phyloP scores from a whole-genome alignment of 1,140 invertebrate genomes.

The Onthophagus taurus region DNA sequence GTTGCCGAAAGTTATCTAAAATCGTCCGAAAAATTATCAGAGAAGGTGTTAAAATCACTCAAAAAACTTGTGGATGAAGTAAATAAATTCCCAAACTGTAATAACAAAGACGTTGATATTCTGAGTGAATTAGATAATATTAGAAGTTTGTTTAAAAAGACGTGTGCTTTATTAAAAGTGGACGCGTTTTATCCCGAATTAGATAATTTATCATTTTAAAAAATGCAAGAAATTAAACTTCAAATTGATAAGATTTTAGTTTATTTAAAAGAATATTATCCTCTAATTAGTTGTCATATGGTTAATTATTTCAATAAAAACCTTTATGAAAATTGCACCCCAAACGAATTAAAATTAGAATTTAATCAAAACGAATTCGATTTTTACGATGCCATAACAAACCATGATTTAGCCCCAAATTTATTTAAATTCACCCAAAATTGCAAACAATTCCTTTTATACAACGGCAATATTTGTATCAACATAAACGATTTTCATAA shows the following conservation, averaged over 20 bases:
- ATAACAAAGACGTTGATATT: constrained; percentile 54
- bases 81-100: constrained; percentile 53
- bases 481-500: constrained; percentile 35
- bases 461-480: constrained; percentile 37
- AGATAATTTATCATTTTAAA: constrained; percentile 43
- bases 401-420: constrained; percentile 15
- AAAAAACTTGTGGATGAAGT: constrained; percentile 32
- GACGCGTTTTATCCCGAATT: constrained; percentile 42
- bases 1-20: constrained; percentile 37
- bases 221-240: constrained; percentile 20
- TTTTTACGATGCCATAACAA: no score
- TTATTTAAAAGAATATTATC: constrained; percentile 49
- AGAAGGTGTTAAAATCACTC: constrained; percentile 1
- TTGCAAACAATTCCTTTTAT: constrained; percentile 32
- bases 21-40: not conserved
- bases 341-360: constrained; percentile 44
- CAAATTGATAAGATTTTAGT: constrained; percentile 45
- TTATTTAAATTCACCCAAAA: constrained; percentile 31
- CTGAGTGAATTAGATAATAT: constrained; percentile 49
- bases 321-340: constrained; percentile 53
- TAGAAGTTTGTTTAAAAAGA: constrained; percentile 54
- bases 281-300: constrained; percentile 66
- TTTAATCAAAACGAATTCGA: constrained; percentile 40
- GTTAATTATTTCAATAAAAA: constrained; percentile 69
- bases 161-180: constrained; percentile 57